phyloP scores from a whole-genome alignment of 2,113 vertebrate genomes.

The Neopipo cinnamomea region DNA sequence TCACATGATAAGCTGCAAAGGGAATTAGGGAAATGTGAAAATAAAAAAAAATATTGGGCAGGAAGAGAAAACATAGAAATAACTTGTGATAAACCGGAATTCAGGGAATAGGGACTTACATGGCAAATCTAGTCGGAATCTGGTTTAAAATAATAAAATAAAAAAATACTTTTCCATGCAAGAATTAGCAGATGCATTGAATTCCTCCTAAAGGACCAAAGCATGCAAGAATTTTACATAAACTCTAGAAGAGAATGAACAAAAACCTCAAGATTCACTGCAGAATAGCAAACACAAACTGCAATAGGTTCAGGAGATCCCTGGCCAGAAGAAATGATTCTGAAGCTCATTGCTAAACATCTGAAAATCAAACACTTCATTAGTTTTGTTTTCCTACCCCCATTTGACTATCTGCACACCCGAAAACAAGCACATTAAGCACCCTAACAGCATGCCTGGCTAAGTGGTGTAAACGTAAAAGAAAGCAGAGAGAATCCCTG shows the following conservation, averaged over 20 bases:
- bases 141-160: not conserved
- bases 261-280: not conserved
- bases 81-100: not conserved
- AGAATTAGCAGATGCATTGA: not conserved
- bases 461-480: not conserved
- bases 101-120: not conserved
- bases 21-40: not conserved
- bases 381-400: not conserved
- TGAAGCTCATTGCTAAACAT: not conserved
- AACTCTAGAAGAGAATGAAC: not conserved
- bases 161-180: not conserved
- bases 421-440: not conserved
- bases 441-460: not conserved
- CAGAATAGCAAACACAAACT: not conserved
- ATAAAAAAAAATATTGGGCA: not conserved
- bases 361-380: not conserved
- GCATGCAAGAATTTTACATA: not conserved
- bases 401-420: not conserved
- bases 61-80: not conserved
- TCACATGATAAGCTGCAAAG: not conserved
- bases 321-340: not conserved
- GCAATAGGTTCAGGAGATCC: not conserved
- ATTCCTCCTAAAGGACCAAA: not conserved
- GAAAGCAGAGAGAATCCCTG: not conserved
- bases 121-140: not conserved